Evolutionary conservation across 2,113 vertebrate genomes (phyloP).

Genomic region (Crotalus helleri): DNA sequence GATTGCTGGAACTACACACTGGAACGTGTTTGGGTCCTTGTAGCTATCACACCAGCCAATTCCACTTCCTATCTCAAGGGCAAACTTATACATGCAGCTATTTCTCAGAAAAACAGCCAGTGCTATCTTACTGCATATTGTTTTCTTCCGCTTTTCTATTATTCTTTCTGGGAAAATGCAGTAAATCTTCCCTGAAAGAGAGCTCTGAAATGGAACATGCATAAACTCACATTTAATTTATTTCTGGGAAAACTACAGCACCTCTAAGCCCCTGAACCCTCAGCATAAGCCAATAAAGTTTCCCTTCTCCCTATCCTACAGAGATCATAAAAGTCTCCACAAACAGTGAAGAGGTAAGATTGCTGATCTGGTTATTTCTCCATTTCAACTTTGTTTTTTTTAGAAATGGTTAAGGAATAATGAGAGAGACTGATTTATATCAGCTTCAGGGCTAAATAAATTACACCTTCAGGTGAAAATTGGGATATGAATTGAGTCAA

Average conservation of each 20-base stretch:
- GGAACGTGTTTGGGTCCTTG: slow-evolving; percentile 26
- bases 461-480: neutral
- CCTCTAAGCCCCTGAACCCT: neutral
- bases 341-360: neutral
- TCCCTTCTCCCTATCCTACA: neutral
- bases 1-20: slow-evolving; percentile 33
- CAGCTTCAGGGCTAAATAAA: neutral
- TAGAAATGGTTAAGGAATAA: neutral
- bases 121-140: slow-evolving; percentile 4
- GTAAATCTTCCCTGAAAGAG: fast-evolving
- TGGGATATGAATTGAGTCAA: neutral
- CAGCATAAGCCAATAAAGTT: neutral
- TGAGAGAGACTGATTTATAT: neutral
- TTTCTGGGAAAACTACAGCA: neutral
- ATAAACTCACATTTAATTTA: neutral
- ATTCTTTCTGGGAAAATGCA: slow-evolving; percentile 23
- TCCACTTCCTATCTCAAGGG: slow-evolving; percentile 37
- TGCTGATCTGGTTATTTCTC: neutral
- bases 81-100: neutral
- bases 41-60: slow-evolving; percentile 45
- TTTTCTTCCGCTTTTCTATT: neutral
- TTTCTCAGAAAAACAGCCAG: slow-evolving; percentile 37
- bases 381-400: neutral
- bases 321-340: neutral
- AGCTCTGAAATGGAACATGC: neutral